Base-by-base conservation (phyloP, 2,888 invertebrate species). In the Philereme vetulata region DNA sequence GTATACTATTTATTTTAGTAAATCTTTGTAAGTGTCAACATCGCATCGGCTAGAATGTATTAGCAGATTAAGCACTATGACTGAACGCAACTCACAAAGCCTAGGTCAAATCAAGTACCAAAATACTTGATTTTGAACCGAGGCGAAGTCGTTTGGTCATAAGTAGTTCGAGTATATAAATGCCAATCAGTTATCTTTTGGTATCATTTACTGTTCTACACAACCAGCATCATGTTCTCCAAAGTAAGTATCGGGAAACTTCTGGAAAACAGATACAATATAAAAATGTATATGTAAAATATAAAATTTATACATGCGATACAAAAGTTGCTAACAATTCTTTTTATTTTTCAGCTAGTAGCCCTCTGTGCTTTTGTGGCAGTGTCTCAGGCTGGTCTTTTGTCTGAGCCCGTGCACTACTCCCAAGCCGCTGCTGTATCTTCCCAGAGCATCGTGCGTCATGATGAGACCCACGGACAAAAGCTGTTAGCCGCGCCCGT, bases 381-480 rank as follows among this genome's bases (percentile, higher is more conserved):
- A 2, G 77, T 76, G 44, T 64, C 75, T 44, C 77, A 76, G 60
- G 81, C 81, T 6, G 81, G 81, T 55, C 76, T 82, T 40, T 65
- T 81, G 63, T 67, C 81, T 4, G 74, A 72, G 49, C 77, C 93
- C 36, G 88, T 88, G 44, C 87, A 86, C 72, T 82, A 82, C 73
- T 80, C 82, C 4, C 68, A 80, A 5, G 81, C 82, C 32, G 77
- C 71, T 4, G 85, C 84, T 5, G 83, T 86, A 47, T 88, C 87
- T 47, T 85, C 85, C 21, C 86, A 85, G 68, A 85, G 76, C 77
- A 84, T 87, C 67, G 76, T 86, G 36, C 82, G 88, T 52, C 84
- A 82, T 72, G 87, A 86, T 79, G 84, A 76, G 78, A 82, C 64
- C 72, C 84, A 66, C 49, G 65, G 64, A n/a, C 63, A 68, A 34